Base-by-base conservation (phyloP, 2,113 vertebrate genomes). In the Grallaria varia region DNA sequence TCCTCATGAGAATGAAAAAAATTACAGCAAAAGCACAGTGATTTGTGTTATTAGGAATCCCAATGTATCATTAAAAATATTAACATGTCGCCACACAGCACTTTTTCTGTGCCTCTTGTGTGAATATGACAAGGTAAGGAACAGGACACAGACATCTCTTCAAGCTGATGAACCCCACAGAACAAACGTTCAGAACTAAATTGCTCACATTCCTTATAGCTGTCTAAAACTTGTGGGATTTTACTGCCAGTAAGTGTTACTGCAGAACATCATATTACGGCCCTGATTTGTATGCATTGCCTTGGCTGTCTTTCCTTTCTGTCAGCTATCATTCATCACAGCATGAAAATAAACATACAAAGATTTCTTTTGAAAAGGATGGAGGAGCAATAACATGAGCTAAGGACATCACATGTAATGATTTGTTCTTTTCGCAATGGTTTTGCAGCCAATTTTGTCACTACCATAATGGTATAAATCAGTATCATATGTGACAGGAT, bases 251-350 rank as follows among this genome's bases (percentile, higher is more conserved):
- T 21, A 84, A 55, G 35, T 33, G 76, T 72, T 92, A 25, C 76
- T 91, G 64, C 62, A 93, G 31, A 86, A 40, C 56, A 84, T 56
- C 25, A 8, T 52, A 63, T 87, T 84, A 88, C 6, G 47, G 21
- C 30, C 87, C 60, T 87, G 56, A 93, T 95, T 80, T 92, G 72
- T 90, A 90, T 90, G 52, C 88, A 90, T 55, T 84, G 56, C 83
- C 67, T 81, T 77, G 52, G 23, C 72, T 91, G n/a, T 16, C 17
- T 45, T 83, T 87, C 55, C 47, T 91, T 92, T 76, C 45, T 85
- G 86, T 76, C 89, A 93, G 79, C 89, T 78, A 80, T 92, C 86
- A 89, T 91, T 96, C 95, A 95, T 74, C 84, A 80, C 71, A 89
- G 78, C 8, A 1, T 74, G 93, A 91, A 95, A 95, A 96, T 75